phyloP scores from a whole-genome alignment of 2,113 vertebrate genomes.

The Syrrhaptes paradoxus region DNA sequence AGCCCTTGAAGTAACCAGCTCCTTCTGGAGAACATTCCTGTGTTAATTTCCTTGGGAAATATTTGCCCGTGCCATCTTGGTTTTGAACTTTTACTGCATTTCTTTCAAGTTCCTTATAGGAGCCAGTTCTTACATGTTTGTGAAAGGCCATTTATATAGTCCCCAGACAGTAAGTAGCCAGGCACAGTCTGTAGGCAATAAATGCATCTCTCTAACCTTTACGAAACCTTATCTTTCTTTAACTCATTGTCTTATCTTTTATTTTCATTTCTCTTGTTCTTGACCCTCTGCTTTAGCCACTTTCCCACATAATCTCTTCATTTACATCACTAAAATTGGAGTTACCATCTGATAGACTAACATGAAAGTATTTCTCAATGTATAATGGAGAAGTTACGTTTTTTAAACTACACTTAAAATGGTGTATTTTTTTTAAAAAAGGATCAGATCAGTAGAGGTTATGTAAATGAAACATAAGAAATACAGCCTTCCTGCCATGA shows the following conservation, averaged over 20 bases:
- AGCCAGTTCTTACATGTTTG: not conserved
- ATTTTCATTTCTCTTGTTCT: not conserved
- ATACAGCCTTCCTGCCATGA: not conserved
- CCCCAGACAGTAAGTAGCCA: not conserved
- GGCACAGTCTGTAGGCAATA: not conserved
- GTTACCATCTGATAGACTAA: not conserved
- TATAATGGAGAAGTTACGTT: not conserved
- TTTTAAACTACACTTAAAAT: not conserved
- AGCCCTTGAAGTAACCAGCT: not conserved
- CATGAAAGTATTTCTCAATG: not conserved
- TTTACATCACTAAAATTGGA: not conserved
- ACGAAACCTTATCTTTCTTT: not conserved
- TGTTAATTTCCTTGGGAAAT: slow-evolving; percentile 26
- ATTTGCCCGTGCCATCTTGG: not conserved
- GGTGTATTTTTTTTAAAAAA: not conserved
- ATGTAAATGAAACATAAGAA: not conserved
- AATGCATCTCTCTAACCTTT: not conserved
- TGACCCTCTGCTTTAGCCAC: not conserved
- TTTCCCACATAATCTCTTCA: not conserved
- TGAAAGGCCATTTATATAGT: not conserved
- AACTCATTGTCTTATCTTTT: not conserved
- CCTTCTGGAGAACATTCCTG: slow-evolving; percentile 18
- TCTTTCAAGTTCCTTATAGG: slow-evolving; percentile 1
- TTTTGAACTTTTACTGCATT: slow-evolving; percentile 26
- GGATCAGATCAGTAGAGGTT: not conserved